phyloP scores from a whole-genome alignment of 1,140 invertebrate species.

The Brachystomella parvula region DNA sequence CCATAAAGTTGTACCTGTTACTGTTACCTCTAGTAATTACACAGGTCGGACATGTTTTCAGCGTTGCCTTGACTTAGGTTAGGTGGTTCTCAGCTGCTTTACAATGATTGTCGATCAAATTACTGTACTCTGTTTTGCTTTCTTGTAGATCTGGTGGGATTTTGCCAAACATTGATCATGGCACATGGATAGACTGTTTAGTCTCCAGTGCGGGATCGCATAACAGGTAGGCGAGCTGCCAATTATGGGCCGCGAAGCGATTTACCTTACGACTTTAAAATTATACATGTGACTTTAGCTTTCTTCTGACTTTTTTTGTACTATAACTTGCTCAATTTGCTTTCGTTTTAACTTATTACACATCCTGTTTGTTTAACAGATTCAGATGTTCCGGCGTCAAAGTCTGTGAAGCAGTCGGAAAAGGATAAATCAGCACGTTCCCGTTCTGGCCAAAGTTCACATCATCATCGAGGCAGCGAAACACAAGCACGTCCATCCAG shows the following conservation, averaged over 20 bases:
- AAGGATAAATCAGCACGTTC: not conserved
- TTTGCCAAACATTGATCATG: not conserved
- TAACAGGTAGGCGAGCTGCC: not conserved
- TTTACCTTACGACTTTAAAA: not conserved
- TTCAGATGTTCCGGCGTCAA: slow-evolving; percentile 24
- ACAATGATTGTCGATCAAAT: no score
- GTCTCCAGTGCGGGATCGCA: not conserved
- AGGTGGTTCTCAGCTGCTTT: no score
- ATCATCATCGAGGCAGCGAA: no score
- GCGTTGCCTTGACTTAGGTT: no score
- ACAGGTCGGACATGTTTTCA: no score
- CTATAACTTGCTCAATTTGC: no score
- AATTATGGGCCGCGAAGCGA: slow-evolving; percentile 12
- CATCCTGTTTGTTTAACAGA: slow-evolving; percentile 23
- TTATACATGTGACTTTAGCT: no score
- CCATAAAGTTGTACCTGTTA: no score
- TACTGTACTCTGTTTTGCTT: slow-evolving; percentile 1
- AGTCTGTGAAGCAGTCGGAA: slow-evolving; percentile 17
- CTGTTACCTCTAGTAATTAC: no score
- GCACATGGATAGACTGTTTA: not conserved
- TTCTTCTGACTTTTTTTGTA: no score
- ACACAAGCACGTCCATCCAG: no score
- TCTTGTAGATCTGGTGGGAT: not conserved
- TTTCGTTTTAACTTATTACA: not conserved
- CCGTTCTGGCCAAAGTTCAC: not conserved